Percentiles rank a stretch among this genome's conserved stretches.
Evolutionary conservation across 2,888 invertebrate species (phyloP).

Genomic region (Cephus pulcher): DNA sequence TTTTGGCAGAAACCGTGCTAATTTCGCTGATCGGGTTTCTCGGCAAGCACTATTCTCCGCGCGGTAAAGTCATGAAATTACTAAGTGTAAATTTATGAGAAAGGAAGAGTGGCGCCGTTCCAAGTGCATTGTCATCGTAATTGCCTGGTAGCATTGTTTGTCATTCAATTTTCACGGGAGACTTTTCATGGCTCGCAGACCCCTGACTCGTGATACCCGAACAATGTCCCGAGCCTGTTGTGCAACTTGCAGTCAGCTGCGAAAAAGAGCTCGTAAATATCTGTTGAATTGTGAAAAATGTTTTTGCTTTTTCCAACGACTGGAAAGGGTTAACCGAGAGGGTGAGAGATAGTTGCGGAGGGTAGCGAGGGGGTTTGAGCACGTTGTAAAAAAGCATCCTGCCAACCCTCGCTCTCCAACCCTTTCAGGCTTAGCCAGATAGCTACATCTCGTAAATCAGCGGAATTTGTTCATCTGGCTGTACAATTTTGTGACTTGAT

Average conservation of each 20-base stretch:
- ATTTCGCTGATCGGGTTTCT: background rate
- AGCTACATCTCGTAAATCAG: slow-evolving; percentile 44
- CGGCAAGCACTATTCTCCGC: background rate
- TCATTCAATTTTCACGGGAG: slow-evolving; percentile 49
- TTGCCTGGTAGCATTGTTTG: slow-evolving; percentile 47
- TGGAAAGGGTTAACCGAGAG: background rate
- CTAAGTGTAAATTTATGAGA: background rate
- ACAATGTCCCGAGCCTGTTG: slow-evolving; percentile 25
- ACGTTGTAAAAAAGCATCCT: background rate
- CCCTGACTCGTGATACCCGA: background rate
- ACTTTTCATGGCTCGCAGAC: background rate
- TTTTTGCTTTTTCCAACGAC: background rate
- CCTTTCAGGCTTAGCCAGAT: slow-evolving; percentile 13
- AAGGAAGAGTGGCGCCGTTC: background rate
- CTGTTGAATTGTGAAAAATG: slow-evolving; percentile 46
- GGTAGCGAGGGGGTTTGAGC: background rate
- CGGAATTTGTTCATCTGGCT: slow-evolving; percentile 42
- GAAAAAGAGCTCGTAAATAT: slow-evolving; percentile 51
- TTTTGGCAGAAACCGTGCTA: background rate
- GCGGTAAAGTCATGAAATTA: background rate
- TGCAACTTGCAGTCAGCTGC: slow-evolving; percentile 39
- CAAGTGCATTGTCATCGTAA: slow-evolving; percentile 38
- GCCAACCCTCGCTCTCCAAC: slow-evolving; percentile 6
- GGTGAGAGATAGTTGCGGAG: background rate
- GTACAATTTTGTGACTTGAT: slow-evolving; percentile 55